These are phyloP conservation scores for Caenorhabditis sp. DNA, from an alignment of 2,888 invertebrate genomes.

Conservation along the genomic window DNA sequence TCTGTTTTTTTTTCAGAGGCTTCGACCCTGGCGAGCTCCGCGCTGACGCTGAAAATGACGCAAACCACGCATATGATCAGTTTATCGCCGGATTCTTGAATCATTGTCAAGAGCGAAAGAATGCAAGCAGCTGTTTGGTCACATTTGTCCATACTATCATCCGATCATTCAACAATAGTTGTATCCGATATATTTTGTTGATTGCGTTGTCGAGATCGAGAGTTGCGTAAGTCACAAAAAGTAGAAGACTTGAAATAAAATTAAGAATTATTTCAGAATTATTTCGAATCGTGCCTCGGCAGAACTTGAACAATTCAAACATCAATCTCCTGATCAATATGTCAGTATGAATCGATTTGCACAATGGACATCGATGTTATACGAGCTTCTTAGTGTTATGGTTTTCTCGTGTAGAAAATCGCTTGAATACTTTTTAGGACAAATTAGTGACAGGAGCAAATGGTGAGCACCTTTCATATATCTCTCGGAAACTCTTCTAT, in stretches of 20 bases:
- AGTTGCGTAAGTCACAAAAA: neutral
- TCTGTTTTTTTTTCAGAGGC: slow-evolving; percentile 10
- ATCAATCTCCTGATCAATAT: neutral
- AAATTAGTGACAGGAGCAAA: neutral
- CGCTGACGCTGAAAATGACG: slow-evolving; percentile 21
- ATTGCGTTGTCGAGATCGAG: neutral
- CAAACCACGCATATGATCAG: slow-evolving; percentile 2
- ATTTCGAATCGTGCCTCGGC: neutral
- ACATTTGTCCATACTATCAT: neutral
- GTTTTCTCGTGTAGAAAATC: neutral
- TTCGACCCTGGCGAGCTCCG: slow-evolving; percentile 2
- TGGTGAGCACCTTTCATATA: neutral
- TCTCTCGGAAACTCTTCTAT: neutral
- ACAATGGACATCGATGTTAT: neutral
- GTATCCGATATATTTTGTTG: neutral
- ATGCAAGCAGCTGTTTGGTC: neutral
- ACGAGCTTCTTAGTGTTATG: neutral
- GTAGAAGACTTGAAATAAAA: too few relatives aligned
- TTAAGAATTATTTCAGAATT: neutral
- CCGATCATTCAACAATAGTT: neutral
- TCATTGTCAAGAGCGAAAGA: neutral
- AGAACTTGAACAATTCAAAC: neutral
- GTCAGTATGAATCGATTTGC: neutral
- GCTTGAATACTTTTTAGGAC: neutral
- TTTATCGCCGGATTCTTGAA: neutral